These are phyloP conservation scores for Cerastoderma edule DNA, from an alignment of 2,888 invertebrate genomes.

Conservation along the genomic window DNA sequence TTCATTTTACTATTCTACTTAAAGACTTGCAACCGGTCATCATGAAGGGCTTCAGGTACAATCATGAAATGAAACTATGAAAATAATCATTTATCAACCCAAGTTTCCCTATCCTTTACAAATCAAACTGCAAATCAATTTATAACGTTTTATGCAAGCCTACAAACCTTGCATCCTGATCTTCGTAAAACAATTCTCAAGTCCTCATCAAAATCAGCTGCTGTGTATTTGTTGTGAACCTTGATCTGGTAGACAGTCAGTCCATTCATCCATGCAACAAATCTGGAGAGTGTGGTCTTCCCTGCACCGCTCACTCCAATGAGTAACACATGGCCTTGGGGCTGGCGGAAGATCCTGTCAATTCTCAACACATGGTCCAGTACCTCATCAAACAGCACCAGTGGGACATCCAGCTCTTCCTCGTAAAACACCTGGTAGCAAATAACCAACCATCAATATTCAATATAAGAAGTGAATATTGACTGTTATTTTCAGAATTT, in stretches of 20 bases:
- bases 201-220: conserved; percentile 99
- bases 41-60: no score
- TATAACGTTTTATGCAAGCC: no score
- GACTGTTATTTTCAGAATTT: not conserved
- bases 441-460: not conserved
- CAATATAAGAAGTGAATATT: not conserved
- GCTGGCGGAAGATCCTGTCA: conserved; percentile 99
- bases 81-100: no score
- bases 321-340: conserved; percentile 97
- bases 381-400: conserved; percentile 99
- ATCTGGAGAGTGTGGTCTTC: conserved; percentile 99
- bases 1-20: no score
- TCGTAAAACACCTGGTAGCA: conserved; percentile 94
- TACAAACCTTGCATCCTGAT: conserved; percentile 85
- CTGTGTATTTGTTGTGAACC: conserved; percentile 99
- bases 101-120: no score
- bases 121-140: no score
- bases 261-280: conserved; percentile 99
- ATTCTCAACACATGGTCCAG: conserved; percentile 99
- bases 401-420: conserved; percentile 98
- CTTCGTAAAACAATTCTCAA: conserved; percentile 88
- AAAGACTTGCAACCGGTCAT: no score
- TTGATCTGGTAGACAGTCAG: conserved; percentile 99
- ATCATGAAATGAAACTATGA: no score
- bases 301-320: conserved; percentile 99